Evolutionary conservation across 2,113 vertebrate species (phyloP), one percentile per base, ranked within the genome.

Genomic region (Lycocorax pyrrhopterus): DNA sequence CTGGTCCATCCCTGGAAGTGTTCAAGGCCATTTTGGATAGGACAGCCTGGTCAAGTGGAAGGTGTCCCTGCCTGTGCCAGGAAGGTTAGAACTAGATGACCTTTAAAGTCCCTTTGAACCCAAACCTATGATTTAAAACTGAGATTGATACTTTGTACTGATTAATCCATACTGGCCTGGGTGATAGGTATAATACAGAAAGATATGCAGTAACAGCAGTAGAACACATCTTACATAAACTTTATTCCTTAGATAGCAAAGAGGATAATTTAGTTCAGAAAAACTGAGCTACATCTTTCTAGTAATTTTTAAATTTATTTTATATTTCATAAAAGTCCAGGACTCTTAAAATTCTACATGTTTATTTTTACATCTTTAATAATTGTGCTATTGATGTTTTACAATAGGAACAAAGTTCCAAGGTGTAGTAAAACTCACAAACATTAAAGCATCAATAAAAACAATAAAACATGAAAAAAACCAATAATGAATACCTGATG

Each of bases 301-400:
- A 68, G 10, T 7, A 12, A 8, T 6, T 35, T 46, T 76, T 4
- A 20, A 56, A 39, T 66, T 52, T 21, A 26, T 46, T 75, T 53
- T 20, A 5, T 23, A 51, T 64, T 56, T 74, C 6, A 13, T 52
- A 8, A 30, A 75, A 68, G 30, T 23, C 6, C 11, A 71, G 9
- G 32, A 30, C n/a, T 64, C 16, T 66, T 53, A 82, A 85, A 85
- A 90, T 67, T 63, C 0, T 0, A 1, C 5, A 30, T 16, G 1
- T 25, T 78, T 78, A 59, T 7, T 12, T 89, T 87, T 82, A 6
- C 2, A 16, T 49, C 27, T 67, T 62, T 86, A 69, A 75, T 71
- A 87, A 69, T 56, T 44, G 23, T 32, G 6, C 12, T 58, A 41
- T 29, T 83, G 39, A 73, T 16, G 55, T 79, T 88, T 88, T 75